Base-by-base conservation (phyloP, 2,797 vertebrate species). In the Melanotaenia parkinsoni region DNA sequence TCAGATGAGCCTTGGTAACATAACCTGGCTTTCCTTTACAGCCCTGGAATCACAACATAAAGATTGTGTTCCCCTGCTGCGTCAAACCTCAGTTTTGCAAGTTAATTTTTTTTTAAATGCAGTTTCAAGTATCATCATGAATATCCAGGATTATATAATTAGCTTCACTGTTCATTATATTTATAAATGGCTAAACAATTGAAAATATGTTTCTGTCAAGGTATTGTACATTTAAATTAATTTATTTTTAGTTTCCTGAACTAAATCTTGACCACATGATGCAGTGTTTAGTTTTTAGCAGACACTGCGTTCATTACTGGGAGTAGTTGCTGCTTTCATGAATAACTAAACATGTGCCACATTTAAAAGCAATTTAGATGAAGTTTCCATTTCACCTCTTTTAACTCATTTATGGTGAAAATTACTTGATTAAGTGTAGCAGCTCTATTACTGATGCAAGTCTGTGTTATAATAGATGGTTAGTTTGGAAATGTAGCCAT, bases 1-100 rank as follows among this genome's bases (percentile, higher is more conserved):
- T 88, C 89, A 90, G 79, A 89, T 86, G 86, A 90, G 82, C 82
- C 81, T 62, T 63, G 65, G 91, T 92, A 93, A 92, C 90, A 67
- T 67, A 91, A 94, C 88, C 91, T 91, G 91, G 76, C 75, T 60
- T 82, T 66, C 65, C 75, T 92, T 90, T 79, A 89, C 30, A 58
- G 71, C 80, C 78, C 82, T 83, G 80, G 80, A 93, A 92, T 77
- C 82, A 69, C 83, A 82, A 61, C 63, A 40, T 35, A 37, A 35
- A 60, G 75, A 70, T 62, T 33, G 56, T 61, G 57, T 56, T 67
- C 67, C 70, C 32, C 59, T 63, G 56, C 69, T 65, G 58, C 38
- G 18, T 72, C 40, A 28, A 24, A 72, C 74, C 26, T 71, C 45
- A 67, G 45, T 51, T 61, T 60, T 72, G 59, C 22, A 72, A 70